These are phyloP conservation scores for Rhinophrynus dorsalis DNA, from an alignment of 2,797 vertebrate genomes.

Conservation along the genomic window DNA sequence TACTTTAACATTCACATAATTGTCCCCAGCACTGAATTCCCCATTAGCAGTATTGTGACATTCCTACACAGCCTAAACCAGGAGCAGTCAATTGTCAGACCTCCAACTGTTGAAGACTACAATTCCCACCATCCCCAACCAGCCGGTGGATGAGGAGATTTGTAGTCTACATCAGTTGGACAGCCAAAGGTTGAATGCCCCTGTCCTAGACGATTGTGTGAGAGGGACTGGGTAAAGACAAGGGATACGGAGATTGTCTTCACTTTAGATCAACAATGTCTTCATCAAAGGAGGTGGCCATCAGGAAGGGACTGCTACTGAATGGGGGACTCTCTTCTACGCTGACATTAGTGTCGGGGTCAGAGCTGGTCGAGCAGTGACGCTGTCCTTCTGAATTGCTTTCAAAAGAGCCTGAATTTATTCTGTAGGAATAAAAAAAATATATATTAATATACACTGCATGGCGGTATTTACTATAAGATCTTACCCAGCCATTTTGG, in stretches of 20 bases:
- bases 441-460: too few species aligned
- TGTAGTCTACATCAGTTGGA: background rate
- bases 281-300: slow-evolving; percentile 83
- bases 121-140: background rate
- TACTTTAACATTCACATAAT: background rate
- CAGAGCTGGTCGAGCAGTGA: slow-evolving; percentile 73
- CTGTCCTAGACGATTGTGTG: slow-evolving; percentile 51
- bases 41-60: slow-evolving; percentile 54
- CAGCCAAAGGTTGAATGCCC: too few species aligned
- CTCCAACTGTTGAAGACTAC: too few species aligned
- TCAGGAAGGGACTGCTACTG: slow-evolving; percentile 69
- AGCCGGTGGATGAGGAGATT: background rate
- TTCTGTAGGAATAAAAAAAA: slow-evolving; percentile 77
- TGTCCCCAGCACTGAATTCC: slow-evolving; percentile 48
- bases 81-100: too few species aligned
- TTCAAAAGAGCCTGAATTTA: slow-evolving; percentile 76
- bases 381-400: slow-evolving; percentile 71
- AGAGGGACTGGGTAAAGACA: slow-evolving; percentile 24
- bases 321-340: slow-evolving; percentile 75
- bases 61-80: slow-evolving; percentile 55
- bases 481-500: too few species aligned
- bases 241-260: slow-evolving; percentile 71
- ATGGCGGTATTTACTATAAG: too few species aligned
- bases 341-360: slow-evolving; percentile 70
- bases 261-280: slow-evolving; percentile 93